Evolutionary conservation across 2,113 vertebrate genomes (phyloP), one percentile per base, ranked within the genome.

Genomic region (Chamaea fasciata): DNA sequence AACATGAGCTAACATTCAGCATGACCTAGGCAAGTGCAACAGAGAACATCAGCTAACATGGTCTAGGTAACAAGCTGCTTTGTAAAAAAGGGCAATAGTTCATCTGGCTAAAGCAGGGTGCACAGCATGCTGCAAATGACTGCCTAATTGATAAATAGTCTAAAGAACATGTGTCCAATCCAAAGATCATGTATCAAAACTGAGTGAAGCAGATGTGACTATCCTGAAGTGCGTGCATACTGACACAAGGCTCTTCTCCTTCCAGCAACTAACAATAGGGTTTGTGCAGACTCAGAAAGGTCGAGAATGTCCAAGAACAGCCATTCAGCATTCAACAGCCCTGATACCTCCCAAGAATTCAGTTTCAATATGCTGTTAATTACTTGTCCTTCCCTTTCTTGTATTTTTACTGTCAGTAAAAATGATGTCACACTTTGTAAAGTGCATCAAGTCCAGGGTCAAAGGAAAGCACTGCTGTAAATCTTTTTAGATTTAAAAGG

Each of bases 151-250:
- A 82, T 26, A 65, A 92, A 60, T 2, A 52, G 15, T 28, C 26
- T 88, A 55, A 63, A 88, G 27, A 87, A 13, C 18, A 8, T 4
- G 13, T 26, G 16, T n/a, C 49, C 0, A 1, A 28, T 8, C 30
- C 63, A 73, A 49, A 80, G 31, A 41, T 31, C 1, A 0, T 13
- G 15, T 33, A 44, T 55, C 30, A 28, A 75, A 87, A 69, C 13
- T 20, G 35, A 91, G 79, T 35, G 39, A 76, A 83, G 64, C 41
- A 39, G 23, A 41, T 41, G 27, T 53, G 55, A 42, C 47, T 62
- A 39, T 16, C 10, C 26, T 75, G 83, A 88, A 83, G 30, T 10
- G 6, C 0, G 0, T 33, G 31, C 44, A 52, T 7, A 9, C 2
- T 13, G 55, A 81, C 33, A 75, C 9, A 44, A 84, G 15, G 37